These are phyloP conservation scores for Mesoligia furuncula DNA, from an alignment of 2,888 invertebrate species.

Conservation along the genomic window DNA sequence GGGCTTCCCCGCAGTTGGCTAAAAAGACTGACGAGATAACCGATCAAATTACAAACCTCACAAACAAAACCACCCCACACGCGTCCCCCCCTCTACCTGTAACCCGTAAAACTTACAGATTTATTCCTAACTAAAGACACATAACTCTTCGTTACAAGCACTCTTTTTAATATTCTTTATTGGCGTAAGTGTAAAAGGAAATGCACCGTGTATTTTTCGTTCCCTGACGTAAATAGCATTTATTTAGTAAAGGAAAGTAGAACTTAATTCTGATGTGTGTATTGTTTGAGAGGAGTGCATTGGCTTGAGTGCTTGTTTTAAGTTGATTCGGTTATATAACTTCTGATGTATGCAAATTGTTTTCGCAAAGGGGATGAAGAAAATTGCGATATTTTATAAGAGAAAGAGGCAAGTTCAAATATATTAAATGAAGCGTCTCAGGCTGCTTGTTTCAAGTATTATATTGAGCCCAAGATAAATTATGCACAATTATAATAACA, in stretches of 20 bases:
- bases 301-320: conserved; percentile 21
- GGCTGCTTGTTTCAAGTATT: not conserved
- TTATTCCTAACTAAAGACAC: conserved; percentile 35
- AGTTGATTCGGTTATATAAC: conserved; percentile 22
- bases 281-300: conserved; percentile 28
- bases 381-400: no score
- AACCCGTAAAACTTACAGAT: conserved; percentile 31
- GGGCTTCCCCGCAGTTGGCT: not conserved
- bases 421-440: not conserved
- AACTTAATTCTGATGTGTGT: conserved; percentile 24
- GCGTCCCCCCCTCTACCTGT: not conserved
- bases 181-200: conserved; percentile 13
- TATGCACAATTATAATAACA: not conserved
- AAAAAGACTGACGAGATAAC: not conserved
- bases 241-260: conserved; percentile 21
- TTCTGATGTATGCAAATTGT: conserved; percentile 25
- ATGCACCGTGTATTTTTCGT: conserved; percentile 39
- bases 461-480: not conserved
- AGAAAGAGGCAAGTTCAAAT: not conserved
- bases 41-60: conserved; percentile 19
- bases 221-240: conserved; percentile 30
- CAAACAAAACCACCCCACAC: conserved; percentile 24
- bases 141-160: conserved; percentile 47
- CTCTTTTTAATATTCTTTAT: conserved; percentile 49
- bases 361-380: not conserved